phyloP scores from a whole-genome alignment of 2,888 invertebrate species.

The Cactoblastis cactorum region DNA sequence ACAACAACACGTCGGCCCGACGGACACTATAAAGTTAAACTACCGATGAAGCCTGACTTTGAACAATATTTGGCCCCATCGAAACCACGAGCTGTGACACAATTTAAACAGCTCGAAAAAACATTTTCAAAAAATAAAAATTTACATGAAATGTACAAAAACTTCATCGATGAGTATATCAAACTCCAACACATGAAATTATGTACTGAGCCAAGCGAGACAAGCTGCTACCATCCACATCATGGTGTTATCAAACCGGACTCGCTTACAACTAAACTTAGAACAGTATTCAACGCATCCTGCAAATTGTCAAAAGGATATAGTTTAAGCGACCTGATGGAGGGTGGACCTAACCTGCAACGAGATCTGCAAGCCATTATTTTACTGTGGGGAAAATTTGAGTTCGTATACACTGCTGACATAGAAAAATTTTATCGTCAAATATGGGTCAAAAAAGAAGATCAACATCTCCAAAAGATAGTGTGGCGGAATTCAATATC shows the following conservation, averaged over 20 bases:
- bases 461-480: constrained; percentile 20
- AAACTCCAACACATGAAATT: not conserved
- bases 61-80: not conserved
- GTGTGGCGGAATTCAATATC: not conserved
- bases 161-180: not conserved
- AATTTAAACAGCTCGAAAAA: not conserved
- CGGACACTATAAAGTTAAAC: not conserved
- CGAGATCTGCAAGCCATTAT: constrained; percentile 20
- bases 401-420: constrained; percentile 21
- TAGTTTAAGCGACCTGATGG: not conserved
- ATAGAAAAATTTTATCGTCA: constrained; percentile 22
- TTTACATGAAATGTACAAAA: not conserved
- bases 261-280: constrained; percentile 11
- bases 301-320: not conserved
- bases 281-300: not conserved
- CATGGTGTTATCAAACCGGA: not conserved
- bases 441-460: not conserved
- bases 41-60: not conserved
- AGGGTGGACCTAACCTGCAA: constrained; percentile 16
- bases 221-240: not conserved
- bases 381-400: constrained; percentile 20
- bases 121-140: not conserved
- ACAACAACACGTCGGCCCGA: not conserved
- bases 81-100: not conserved
- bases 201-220: too few relatives aligned